Conservation (phyloP, 1,140 invertebrate genomes). For the Drosophila aff. region DNA sequence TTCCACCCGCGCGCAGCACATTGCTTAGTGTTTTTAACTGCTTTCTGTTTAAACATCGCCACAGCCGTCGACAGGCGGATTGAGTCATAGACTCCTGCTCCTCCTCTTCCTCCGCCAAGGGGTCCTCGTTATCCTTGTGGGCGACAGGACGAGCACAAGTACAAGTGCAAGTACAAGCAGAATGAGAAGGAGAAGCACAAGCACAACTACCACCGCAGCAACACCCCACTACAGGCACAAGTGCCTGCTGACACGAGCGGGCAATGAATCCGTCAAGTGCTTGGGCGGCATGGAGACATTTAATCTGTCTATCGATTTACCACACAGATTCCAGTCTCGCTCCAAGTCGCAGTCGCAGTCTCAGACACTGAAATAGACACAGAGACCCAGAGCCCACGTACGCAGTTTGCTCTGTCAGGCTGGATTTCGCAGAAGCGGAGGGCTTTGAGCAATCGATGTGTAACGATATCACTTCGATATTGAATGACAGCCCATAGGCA, state of each 20-base stretch:
- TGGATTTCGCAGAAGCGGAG: neutral
- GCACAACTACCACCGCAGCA: conserved; percentile 5
- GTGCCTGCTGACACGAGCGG: conserved; percentile 39
- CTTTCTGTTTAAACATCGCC: conserved; percentile 60
- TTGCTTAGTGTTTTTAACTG: conserved; percentile 62
- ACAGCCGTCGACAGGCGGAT: conserved; percentile 50
- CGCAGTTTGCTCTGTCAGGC: neutral
- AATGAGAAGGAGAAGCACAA: neutral
- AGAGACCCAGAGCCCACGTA: neutral
- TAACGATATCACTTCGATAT: neutral
- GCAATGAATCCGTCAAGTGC: conserved; percentile 51
- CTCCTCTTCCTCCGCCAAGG: too few species aligned
- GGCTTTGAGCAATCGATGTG: conserved; percentile 4
- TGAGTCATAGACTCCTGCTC: conserved; percentile 42
- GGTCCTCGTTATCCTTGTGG: conserved; percentile 13
- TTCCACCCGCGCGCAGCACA: neutral
- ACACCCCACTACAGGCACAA: conserved; percentile 23
- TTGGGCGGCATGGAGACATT: conserved; percentile 46
- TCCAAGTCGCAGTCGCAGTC: neutral
- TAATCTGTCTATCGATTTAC: conserved; percentile 49
- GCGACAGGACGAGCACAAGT: conserved; percentile 25
- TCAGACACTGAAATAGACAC: neutral
- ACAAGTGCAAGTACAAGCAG: conserved; percentile 10
- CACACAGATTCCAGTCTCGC: conserved; percentile 24
- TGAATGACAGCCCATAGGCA: neutral